phyloP scores from a whole-genome alignment of 2,113 vertebrate species.

The Gasterosteus aculeatus region DNA sequence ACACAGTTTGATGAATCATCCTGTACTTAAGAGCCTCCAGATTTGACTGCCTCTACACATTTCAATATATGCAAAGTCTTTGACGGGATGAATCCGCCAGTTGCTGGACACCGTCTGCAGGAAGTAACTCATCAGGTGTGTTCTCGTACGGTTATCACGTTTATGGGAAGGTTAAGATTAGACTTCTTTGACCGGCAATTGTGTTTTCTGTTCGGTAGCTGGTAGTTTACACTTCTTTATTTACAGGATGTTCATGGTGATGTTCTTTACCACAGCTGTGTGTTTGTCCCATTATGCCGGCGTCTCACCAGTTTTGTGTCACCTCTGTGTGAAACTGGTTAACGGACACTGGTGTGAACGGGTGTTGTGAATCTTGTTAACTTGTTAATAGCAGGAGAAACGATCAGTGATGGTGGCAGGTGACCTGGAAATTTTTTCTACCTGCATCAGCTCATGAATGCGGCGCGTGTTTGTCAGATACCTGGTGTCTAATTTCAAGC shows the following conservation, averaged over 20 bases:
- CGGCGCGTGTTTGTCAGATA: background rate
- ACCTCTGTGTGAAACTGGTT: no score
- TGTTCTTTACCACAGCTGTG: no score
- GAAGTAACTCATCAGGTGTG: background rate
- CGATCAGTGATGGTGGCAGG: no score
- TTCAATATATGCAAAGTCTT: slow-evolving; percentile 61
- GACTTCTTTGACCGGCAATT: background rate
- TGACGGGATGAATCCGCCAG: background rate
- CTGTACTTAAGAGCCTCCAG: slow-evolving; percentile 17
- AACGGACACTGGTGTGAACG: no score
- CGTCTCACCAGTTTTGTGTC: no score
- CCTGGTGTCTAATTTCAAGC: background rate
- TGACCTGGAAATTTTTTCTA: no score
- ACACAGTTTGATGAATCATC: slow-evolving; percentile 61
- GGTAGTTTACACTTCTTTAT: background rate
- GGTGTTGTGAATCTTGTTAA: no score
- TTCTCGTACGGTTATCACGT: background rate
- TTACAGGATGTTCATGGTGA: background rate
- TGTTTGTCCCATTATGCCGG: no score
- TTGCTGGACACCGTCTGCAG: background rate
- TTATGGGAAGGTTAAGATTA: background rate
- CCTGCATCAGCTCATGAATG: no score
- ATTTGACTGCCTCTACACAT: slow-evolving; percentile 48
- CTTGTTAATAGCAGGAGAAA: no score
- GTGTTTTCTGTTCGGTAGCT: background rate